phyloP scores from a whole-genome alignment of 1,140 invertebrate species.

The Mycetomoellerius zeteki region DNA sequence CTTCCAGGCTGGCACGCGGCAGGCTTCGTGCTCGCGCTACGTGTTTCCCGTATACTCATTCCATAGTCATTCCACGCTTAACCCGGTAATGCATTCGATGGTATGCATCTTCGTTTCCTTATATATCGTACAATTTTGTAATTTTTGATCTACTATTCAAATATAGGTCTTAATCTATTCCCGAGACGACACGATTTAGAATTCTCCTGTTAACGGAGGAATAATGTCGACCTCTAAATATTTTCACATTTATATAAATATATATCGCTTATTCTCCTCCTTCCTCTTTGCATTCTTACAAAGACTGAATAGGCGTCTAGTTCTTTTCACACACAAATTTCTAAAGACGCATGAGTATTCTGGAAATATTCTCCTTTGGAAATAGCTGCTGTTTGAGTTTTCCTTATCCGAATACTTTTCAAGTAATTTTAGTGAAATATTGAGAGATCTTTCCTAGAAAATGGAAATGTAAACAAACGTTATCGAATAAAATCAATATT shows the following conservation, averaged over 20 bases:
- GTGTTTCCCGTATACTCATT: neutral
- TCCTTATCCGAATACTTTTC: neutral
- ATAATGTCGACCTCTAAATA: conserved; percentile 34
- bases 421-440: conserved; percentile 28
- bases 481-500: conserved; percentile 5
- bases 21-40: conserved; percentile 29
- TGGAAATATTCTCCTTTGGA: conserved; percentile 34
- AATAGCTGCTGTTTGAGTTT: conserved; percentile 4
- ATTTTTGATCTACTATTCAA: conserved; percentile 33
- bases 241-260: conserved; percentile 30
- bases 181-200: neutral
- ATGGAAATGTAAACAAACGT: neutral
- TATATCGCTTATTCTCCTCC: neutral
- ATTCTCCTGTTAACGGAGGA: conserved; percentile 8
- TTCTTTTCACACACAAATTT: conserved; percentile 58
- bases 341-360: conserved; percentile 13
- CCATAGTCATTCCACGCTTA: conserved; percentile 23
- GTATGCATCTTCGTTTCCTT: conserved; percentile 29
- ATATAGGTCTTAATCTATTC: conserved; percentile 14
- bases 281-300: neutral
- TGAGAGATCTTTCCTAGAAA: neutral
- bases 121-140: neutral
- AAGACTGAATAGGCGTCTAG: conserved; percentile 21
- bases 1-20: conserved; percentile 18
- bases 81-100: conserved; percentile 39